A percentile compares a stretch with the other conserved stretches of the same genome.
Evolutionary conservation across 2,113 vertebrate species (phyloP).

Genomic region (Megaleporinus macrocephalus): DNA sequence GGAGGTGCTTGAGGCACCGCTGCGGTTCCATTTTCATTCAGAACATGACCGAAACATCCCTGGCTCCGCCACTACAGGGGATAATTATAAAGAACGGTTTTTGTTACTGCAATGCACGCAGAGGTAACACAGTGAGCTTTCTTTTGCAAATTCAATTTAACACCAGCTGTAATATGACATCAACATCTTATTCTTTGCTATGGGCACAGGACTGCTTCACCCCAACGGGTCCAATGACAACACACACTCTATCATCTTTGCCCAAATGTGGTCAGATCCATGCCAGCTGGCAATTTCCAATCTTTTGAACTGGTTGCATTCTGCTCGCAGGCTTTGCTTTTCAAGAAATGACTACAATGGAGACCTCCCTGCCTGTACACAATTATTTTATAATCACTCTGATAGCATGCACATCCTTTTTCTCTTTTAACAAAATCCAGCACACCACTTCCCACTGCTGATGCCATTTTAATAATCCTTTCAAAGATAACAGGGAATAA

Average conservation of each 20-base stretch:
- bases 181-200: neutral
- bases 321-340: neutral
- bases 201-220: neutral
- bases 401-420: slow-evolving; percentile 12
- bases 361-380: slow-evolving; percentile 27
- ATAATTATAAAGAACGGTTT: no score
- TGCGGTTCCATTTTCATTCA: no score
- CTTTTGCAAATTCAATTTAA: neutral
- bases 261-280: neutral
- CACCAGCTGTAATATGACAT: neutral
- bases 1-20: no score
- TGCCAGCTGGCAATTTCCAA: neutral
- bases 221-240: neutral
- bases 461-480: slow-evolving; percentile 12
- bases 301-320: slow-evolving; percentile 26
- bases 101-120: neutral
- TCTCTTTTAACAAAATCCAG: neutral
- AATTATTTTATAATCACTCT: slow-evolving; percentile 44
- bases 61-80: no score
- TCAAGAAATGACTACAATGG: neutral
- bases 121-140: neutral
- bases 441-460: neutral
- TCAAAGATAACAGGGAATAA: slow-evolving; percentile 1
- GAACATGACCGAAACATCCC: no score
- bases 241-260: neutral